Conservation (phyloP, 1,140 invertebrate species). For the Lepidurus packardi region DNA sequence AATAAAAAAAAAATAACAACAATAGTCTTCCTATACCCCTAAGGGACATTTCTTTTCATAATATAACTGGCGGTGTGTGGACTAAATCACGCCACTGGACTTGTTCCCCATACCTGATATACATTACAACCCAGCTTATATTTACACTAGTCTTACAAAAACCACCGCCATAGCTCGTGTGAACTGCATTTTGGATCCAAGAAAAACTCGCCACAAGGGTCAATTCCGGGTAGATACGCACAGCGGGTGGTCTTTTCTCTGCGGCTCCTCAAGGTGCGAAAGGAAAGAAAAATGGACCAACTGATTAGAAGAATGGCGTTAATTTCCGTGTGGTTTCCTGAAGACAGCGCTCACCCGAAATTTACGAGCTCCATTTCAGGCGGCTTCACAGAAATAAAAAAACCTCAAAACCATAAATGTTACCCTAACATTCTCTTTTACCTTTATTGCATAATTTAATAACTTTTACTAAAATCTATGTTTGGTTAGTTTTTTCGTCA, state of each 20-base stretch:
- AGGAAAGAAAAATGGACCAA: slow-evolving; percentile 13
- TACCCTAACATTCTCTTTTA: neutral
- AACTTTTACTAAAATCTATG: too few relatives aligned
- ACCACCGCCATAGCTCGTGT: neutral
- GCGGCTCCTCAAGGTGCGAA: neutral
- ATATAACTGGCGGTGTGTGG: neutral
- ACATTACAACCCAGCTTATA: neutral
- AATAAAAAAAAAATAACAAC: slow-evolving; percentile 2
- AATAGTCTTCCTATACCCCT: neutral
- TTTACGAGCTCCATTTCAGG: slow-evolving; percentile 1
- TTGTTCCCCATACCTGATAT: neutral
- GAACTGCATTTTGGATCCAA: neutral
- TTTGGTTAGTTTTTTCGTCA: too few relatives aligned
- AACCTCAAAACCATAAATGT: neutral
- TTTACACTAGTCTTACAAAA: neutral
- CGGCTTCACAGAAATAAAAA: neutral
- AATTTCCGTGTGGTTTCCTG: neutral
- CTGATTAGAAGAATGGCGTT: slow-evolving; percentile 19
- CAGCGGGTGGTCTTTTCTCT: neutral
- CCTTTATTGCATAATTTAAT: neutral
- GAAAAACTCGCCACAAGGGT: slow-evolving; percentile 13
- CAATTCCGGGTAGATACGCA: neutral
- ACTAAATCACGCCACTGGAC: slow-evolving; percentile 21
- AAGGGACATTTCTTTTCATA: neutral
- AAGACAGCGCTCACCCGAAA: neutral